Base-by-base conservation (phyloP, 2,888 invertebrate genomes). In the Ceramica pisi region DNA sequence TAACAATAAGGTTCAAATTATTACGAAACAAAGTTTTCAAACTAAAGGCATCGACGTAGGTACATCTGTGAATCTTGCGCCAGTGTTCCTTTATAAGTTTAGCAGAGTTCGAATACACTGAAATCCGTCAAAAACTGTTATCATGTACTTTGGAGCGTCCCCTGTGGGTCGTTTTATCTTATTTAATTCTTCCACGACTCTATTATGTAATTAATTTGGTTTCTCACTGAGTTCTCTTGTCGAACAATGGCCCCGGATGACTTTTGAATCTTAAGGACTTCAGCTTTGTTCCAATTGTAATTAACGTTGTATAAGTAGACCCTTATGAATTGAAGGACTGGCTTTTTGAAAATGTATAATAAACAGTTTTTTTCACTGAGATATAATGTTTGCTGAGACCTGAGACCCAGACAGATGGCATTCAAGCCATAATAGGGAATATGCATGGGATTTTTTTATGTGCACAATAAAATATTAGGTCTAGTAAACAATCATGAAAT, bases 201-300 rank as follows among this genome's bases (percentile, higher is more conserved):
- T 38, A 79, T 78, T 67, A 67, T 60, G 57, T 61, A 73, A 82
- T 80, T 70, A 80, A 82, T 73, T 80, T 53, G 31, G 61, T 53
- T 67, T 57, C 74, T 60, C 59, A 55, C 53, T 44, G 70, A 74
- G 71, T 73, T 76, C 66, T 72, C 67, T 51, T 53, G 38, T 63
- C 60, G 67, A 74, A 84, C 84, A 85, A 84, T 84, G 38, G 62
- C n/a, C 65, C 31, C 51, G 16, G 67, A 64, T 69, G 69, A 71
- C 70, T 81, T 80, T 64, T 66, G 80, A 75, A 60, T 75, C 57
- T 75, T 66, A 61, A 68, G 66, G 35, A 65, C 53, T 67, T 50
- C 5, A 12, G 35, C 67, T 64, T 82, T 75, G 75, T 81, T 66
- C 35, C 26, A 60, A 56, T 67, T 68, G 65, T 74, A 78, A 78